Base-by-base conservation (phyloP, 1,140 invertebrate species). In the Druon quercuslanigerum region DNA sequence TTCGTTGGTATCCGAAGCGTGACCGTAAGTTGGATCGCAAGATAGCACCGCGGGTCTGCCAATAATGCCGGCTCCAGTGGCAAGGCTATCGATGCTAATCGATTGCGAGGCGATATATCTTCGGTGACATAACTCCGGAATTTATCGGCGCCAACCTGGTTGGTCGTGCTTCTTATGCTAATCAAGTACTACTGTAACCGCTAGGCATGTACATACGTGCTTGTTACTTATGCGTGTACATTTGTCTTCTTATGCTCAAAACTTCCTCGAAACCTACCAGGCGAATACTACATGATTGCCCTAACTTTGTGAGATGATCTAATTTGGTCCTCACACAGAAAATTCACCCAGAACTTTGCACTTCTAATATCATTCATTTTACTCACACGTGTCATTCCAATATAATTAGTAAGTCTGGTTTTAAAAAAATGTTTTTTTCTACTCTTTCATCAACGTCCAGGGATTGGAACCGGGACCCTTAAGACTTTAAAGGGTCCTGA, bases 51-150 rank as follows among this genome's bases (percentile, higher is more conserved):
- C 78, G 75, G 80, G 83, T 78, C 76, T 80, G 79, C 82, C 83
- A 87, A 85, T 84, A 85, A 84, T 83, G 82, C 74, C 79, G 75
- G 73, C 81, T 82, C 80, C 79, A 79, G 82, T 84, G 76, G 83
- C 74, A 82, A 79, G 84, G 79, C 85, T 85, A 87, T 86, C 84
- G 84, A 85, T 85, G 85, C 82, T 87, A 90, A 86, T 87, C 86
- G 87, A 89, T 89, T 87, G 84, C 78, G 72, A 72, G 79, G 71
- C 84, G 85, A 87, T 88, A 86, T 87, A 87, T 88, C 87, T 87
- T 73, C 82, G 83, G 82, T 87, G 85, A 89, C 86, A 87, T 88
- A 88, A 88, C 83, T 84, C 80, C 80, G 84, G 84, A 87, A 89
- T 90, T 89, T 89, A 89, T 89, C 83, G 88, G 82, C 84, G 85